Conservation (phyloP, 2,888 invertebrate species). For the Drosophila lacicola region DNA sequence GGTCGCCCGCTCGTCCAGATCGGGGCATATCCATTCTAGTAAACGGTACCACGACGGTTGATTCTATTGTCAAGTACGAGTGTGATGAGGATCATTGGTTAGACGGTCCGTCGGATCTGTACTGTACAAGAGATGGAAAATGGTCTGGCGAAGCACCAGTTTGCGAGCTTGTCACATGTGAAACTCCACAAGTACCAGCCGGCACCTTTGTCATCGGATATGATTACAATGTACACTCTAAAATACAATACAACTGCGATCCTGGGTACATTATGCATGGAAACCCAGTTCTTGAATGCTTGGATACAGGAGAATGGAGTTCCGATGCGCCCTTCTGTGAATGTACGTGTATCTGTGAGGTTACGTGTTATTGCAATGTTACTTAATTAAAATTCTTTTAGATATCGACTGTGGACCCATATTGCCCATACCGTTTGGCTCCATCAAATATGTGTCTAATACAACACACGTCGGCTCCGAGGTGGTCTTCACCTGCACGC, state of each 20-base stretch:
- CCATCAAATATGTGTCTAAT: constrained; percentile 90
- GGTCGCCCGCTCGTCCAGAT: constrained; percentile 91
- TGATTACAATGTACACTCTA: constrained; percentile 94
- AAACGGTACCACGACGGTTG: constrained; percentile 93
- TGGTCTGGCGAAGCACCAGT: constrained; percentile 94
- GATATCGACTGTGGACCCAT: constrained; percentile 96
- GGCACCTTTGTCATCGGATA: constrained; percentile 95
- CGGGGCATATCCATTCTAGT: constrained; percentile 90
- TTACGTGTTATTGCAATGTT: neutral
- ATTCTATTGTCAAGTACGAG: constrained; percentile 91
- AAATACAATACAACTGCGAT: constrained; percentile 95
- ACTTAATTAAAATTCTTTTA: constrained; percentile 78
- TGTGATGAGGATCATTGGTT: constrained; percentile 94
- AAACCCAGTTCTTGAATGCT: constrained; percentile 89
- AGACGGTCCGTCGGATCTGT: constrained; percentile 88
- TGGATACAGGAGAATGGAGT: constrained; percentile 93
- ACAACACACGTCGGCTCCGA: constrained; percentile 93
- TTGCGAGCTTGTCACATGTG: constrained; percentile 95
- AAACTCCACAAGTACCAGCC: constrained; percentile 93
- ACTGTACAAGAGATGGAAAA: constrained; percentile 93
- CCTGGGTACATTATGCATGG: constrained; percentile 92
- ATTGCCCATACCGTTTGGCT: constrained; percentile 91
- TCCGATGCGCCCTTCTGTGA: constrained; percentile 92
- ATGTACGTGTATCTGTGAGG: constrained; percentile 87
- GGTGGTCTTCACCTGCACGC: constrained; percentile 91